Conservation (phyloP, 2,888 invertebrate genomes). For the Drosophila tripunctata region DNA sequence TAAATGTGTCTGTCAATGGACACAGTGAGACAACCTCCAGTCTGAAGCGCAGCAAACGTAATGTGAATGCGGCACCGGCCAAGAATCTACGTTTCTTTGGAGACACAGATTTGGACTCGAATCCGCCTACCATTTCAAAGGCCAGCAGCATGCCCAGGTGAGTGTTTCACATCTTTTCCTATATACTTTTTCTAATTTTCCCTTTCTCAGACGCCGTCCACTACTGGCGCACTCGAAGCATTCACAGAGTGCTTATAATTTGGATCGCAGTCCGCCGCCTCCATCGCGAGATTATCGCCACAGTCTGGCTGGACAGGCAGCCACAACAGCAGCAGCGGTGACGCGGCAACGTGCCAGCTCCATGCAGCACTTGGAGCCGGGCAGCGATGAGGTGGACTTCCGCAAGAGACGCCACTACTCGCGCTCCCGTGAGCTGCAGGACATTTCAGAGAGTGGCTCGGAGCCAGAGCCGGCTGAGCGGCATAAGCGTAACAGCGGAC, state of each 20-base stretch:
- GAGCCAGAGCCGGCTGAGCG: slow-evolving; percentile 82
- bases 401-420: slow-evolving; percentile 83
- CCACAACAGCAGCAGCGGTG: background rate
- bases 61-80: slow-evolving; percentile 67
- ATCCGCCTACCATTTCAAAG: slow-evolving; percentile 86
- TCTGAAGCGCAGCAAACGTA: slow-evolving; percentile 77
- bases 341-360: slow-evolving; percentile 81
- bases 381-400: slow-evolving; percentile 82
- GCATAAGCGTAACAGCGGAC: slow-evolving; percentile 66
- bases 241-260: slow-evolving; percentile 83
- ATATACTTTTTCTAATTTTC: background rate
- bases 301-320: slow-evolving; percentile 55
- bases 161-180: slow-evolving; percentile 3
- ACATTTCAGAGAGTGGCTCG: slow-evolving; percentile 84
- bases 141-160: slow-evolving; percentile 79
- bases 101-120: slow-evolving; percentile 92
- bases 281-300: slow-evolving; percentile 74
- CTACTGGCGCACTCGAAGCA: slow-evolving; percentile 78
- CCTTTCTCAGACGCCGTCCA: slow-evolving; percentile 72
- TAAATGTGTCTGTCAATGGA: slow-evolving; percentile 70
- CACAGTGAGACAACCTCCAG: slow-evolving; percentile 74
- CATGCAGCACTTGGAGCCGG: slow-evolving; percentile 82
- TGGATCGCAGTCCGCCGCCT: slow-evolving; percentile 80
- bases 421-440: slow-evolving; percentile 85
- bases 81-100: slow-evolving; percentile 93